These are phyloP conservation scores for Rattus rattus DNA, from an alignment of 2,113 vertebrate genomes.

Conservation along the genomic window DNA sequence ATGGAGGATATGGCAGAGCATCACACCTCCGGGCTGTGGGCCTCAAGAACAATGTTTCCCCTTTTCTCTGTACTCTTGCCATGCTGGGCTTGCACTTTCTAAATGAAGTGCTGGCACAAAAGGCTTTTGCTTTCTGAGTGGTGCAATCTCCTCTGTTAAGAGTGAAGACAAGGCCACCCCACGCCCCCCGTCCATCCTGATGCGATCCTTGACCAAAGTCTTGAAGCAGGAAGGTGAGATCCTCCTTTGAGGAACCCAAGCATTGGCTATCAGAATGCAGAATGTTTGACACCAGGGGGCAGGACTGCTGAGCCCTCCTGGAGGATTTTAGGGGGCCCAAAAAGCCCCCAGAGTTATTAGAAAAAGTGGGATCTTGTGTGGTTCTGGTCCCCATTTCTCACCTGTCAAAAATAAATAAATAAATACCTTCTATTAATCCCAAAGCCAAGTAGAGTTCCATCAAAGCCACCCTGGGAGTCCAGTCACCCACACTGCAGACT, in stretches of 20 bases:
- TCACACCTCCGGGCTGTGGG: fast-evolving
- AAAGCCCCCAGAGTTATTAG: not conserved
- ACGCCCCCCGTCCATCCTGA: not conserved
- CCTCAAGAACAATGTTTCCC: fast-evolving
- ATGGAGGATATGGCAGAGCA: fast-evolving
- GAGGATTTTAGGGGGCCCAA: not conserved
- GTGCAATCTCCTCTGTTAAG: fast-evolving
- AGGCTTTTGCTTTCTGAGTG: not conserved
- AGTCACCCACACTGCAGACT: fast-evolving
- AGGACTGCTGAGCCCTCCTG: fast-evolving
- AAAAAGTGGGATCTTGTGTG: not conserved
- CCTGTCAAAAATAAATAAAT: not conserved
- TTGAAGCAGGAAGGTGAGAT: fast-evolving
- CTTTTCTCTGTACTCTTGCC: not conserved
- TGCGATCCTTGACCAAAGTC: not conserved
- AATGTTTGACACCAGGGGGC: fast-evolving
- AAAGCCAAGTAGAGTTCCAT: no score
- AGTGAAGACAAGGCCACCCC: not conserved
- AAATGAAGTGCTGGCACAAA: fast-evolving
- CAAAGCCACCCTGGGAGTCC: not conserved
- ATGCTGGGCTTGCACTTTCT: not conserved
- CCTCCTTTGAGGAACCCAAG: fast-evolving
- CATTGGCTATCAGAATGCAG: fast-evolving
- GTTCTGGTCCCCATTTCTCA: not conserved
- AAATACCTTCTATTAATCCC: not conserved